Evolutionary conservation across 2,797 vertebrate genomes (phyloP).

Genomic region (Cetoscarus ocellatus): DNA sequence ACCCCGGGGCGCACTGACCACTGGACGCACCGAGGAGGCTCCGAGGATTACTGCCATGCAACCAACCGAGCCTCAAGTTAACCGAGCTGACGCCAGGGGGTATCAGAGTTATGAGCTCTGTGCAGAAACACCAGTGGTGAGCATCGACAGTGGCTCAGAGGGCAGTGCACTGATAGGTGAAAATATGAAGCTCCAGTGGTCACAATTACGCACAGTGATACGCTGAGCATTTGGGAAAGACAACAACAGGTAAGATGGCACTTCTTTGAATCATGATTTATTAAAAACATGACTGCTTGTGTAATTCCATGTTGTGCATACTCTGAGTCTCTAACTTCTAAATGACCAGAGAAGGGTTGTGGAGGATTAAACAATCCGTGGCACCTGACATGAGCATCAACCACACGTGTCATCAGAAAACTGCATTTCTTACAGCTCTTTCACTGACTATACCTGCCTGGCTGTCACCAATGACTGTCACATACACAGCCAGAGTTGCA

Average conservation of each 20-base stretch:
- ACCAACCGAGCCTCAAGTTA: conserved; percentile 42
- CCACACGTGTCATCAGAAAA: background rate
- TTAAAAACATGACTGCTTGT: too few relatives aligned
- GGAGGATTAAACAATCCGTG: background rate
- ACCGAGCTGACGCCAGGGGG: conserved; percentile 45
- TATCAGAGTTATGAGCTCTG: conserved; percentile 34
- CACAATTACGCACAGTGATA: conserved; percentile 54
- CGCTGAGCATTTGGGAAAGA: conserved; percentile 33
- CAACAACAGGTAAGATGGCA: conserved; percentile 44
- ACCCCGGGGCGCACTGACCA: conserved; percentile 71
- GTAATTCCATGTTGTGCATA: background rate
- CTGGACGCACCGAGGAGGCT: conserved; percentile 54
- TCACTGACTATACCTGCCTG: conserved; percentile 4
- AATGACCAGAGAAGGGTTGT: background rate
- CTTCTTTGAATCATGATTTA: background rate
- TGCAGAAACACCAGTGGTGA: conserved; percentile 8
- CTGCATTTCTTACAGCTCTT: background rate
- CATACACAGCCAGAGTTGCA: conserved; percentile 93
- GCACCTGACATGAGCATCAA: background rate
- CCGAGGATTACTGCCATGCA: conserved; percentile 58
- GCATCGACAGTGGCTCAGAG: conserved; percentile 4
- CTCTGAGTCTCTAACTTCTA: background rate
- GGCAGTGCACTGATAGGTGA: background rate
- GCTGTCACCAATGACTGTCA: conserved; percentile 89
- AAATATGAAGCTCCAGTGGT: conserved; percentile 47